Conservation (phyloP, 2,113 vertebrate genomes). For the Dissostichus mawsoni region DNA sequence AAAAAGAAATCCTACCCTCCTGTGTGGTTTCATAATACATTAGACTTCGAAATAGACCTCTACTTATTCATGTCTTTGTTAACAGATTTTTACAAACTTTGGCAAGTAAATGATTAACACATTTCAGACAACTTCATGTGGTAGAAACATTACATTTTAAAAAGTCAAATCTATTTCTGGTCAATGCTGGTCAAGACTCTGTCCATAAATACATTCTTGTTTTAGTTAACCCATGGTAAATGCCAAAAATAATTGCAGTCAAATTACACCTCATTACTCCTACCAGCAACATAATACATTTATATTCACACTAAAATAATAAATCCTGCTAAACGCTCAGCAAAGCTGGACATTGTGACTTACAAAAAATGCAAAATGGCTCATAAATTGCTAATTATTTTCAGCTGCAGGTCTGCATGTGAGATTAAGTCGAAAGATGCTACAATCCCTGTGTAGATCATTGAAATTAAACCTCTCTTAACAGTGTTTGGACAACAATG, state of each 20-base stretch:
- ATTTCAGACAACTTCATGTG: background rate
- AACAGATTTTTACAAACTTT: background rate
- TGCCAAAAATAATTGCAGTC: background rate
- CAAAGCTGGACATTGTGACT: background rate
- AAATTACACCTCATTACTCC: background rate
- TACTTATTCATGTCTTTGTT: background rate
- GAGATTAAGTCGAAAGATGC: background rate
- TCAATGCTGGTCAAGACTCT: background rate
- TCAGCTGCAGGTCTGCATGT: background rate
- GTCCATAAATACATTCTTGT: background rate
- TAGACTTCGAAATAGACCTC: conserved; percentile 4
- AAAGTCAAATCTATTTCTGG: too few species aligned
- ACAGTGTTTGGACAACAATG: background rate
- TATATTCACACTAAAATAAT: background rate
- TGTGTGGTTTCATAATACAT: conserved; percentile 11
- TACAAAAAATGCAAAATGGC: background rate
- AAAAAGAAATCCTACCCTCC: conserved; percentile 11
- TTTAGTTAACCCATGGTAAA: background rate
- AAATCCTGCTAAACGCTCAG: background rate
- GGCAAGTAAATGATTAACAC: too few species aligned
- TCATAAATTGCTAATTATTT: background rate
- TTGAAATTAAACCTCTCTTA: background rate
- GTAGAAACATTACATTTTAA: too few species aligned
- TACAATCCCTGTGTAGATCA: background rate
- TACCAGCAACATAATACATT: background rate